These are phyloP conservation scores for Daktulosphaira vitifoliae DNA, from an alignment of 1,140 invertebrate species.

Conservation along the genomic window DNA sequence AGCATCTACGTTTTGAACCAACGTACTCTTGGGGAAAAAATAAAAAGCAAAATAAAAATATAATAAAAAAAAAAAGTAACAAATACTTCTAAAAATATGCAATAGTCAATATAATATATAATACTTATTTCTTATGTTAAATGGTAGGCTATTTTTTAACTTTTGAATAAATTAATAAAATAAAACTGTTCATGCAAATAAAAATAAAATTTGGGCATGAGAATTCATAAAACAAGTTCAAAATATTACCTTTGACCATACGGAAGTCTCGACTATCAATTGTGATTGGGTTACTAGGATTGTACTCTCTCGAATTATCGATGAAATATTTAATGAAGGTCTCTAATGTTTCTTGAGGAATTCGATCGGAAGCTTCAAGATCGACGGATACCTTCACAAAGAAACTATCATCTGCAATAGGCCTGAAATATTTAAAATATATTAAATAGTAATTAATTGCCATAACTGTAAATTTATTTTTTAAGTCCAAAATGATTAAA, in stretches of 20 bases:
- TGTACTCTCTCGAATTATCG: conserved; percentile 39
- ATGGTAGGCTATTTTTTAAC: no score
- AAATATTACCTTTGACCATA: conserved; percentile 42
- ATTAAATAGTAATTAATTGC: no score
- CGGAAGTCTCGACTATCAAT: conserved; percentile 39
- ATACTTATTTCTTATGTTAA: no score
- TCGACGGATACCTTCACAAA: conserved; percentile 43
- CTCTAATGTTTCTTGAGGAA: conserved; percentile 42
- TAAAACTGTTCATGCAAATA: no score
- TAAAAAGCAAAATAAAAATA: conserved; percentile 1
- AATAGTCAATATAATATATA: no score
- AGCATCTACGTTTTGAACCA: conserved; percentile 32
- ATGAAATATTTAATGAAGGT: conserved; percentile 43
- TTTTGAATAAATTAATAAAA: no score
- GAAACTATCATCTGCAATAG: conserved; percentile 34
- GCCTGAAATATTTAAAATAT: conserved; percentile 4
- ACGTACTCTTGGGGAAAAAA: conserved; percentile 25
- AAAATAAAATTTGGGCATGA: no score
- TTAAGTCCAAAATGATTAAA: no score
- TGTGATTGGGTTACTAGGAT: conserved; percentile 39
- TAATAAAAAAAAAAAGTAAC: conserved; percentile 35
- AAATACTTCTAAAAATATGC: conserved; percentile 39
- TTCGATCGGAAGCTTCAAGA: conserved; percentile 44
- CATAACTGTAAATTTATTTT: no score
- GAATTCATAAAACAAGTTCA: no score